Evolutionary conservation across 2,888 invertebrate genomes (phyloP), one percentile per base, ranked within the genome.

Genomic region (Crossocerus cetratus): DNA sequence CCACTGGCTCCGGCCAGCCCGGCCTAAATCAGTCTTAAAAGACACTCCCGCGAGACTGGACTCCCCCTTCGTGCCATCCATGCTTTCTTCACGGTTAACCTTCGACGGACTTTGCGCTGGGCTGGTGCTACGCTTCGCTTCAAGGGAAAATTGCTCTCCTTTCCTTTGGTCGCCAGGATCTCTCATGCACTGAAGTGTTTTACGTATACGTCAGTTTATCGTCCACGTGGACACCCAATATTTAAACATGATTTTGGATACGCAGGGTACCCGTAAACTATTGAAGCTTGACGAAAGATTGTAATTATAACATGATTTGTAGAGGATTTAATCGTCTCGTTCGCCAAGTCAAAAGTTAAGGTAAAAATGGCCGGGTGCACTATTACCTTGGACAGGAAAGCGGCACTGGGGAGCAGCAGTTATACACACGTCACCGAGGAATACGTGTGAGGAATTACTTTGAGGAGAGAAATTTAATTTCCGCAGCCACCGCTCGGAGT

Each of bases 391-490:
- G n/a, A n/a, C 16, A 45, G 16, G 45, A 45, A 45, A 45, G 11
- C n/a, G n/a, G n/a, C 43, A 49, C 59, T 43, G 55, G 13, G 21
- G 69, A 70, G 62, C 73, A 83, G 78, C 72, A 62, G 76, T 78
- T 74, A 84, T 72, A 72, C 67, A 53, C 61, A 66, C n/a, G 62
- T 69, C 61, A 32, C 32, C 5, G 8, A 32, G 64, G 66, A 75
- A 75, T 78, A 80, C 78, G 76, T 79, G 77, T 75, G 66, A 74
- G 77, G 77, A 82, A 80, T 81, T 76, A 79, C 78, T 79, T 77
- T 72, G 74, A 74, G 72, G 73, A 73, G 70, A 70, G 77, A 81
- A 79, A 83, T 84, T 80, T 77, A 74, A 80, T 83, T 82, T 83
- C 68, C 72, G 67, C 55, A 73, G 70, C 71, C 80, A 76, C 72